A percentile compares a stretch with the other conserved stretches of the same genome.
These are phyloP conservation scores for Acrobasis consociella DNA, from an alignment of 2,888 invertebrate genomes.

Conservation along the genomic window DNA sequence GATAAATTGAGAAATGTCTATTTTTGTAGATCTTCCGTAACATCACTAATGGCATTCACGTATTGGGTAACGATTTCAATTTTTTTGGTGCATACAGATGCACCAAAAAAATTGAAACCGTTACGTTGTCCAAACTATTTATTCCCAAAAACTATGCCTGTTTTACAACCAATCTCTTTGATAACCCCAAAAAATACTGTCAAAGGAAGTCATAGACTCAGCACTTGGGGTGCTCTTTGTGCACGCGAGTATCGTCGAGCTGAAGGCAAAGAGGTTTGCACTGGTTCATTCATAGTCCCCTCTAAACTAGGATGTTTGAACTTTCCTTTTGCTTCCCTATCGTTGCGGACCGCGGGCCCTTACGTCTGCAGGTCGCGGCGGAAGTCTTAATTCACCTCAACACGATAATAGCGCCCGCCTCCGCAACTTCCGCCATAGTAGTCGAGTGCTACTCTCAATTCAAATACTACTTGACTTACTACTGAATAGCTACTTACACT, in stretches of 20 bases:
- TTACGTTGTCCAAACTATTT: no score
- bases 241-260: no score
- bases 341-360: constrained; percentile 2
- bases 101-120: no score
- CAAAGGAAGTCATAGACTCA: no score
- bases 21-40: neutral
- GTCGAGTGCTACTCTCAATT: constrained; percentile 5
- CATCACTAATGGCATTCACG: neutral
- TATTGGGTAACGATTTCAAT: neutral
- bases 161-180: no score
- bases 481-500: neutral
- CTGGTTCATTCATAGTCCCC: no score
- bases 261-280: no score
- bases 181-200: no score
- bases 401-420: constrained; percentile 52
- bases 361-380: constrained; percentile 47
- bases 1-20: constrained; percentile 3
- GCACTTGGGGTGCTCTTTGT: no score
- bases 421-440: constrained; percentile 33
- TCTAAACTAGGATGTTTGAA: no score
- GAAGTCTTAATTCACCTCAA: constrained; percentile 65
- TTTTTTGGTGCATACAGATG: neutral
- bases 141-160: no score
- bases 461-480: constrained; percentile 10
- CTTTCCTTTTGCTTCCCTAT: neutral